Evolutionary conservation across 2,113 vertebrate genomes (phyloP).

Genomic region (Uropsilus gracilis): DNA sequence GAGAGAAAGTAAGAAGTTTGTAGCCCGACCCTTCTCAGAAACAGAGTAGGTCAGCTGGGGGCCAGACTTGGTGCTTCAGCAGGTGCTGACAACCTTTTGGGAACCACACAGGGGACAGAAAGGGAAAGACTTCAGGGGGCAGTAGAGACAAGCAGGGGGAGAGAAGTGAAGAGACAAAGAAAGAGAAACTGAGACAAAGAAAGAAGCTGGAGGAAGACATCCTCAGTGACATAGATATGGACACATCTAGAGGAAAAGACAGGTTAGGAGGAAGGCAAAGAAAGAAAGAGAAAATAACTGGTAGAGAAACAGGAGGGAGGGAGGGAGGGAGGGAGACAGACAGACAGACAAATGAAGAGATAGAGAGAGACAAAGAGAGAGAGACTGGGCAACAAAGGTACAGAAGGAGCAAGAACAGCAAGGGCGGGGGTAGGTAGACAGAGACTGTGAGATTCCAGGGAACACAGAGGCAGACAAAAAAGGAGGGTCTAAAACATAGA

Average conservation of each 20-base stretch:
- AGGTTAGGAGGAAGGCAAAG: background rate
- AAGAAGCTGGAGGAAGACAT: background rate
- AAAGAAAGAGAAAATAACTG: background rate
- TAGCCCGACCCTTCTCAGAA: background rate
- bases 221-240: background rate
- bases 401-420: too few relatives aligned
- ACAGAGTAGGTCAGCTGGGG: background rate
- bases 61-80: background rate
- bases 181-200: background rate
- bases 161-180: background rate
- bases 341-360: too few relatives aligned
- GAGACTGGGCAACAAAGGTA: background rate
- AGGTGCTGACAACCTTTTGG: slow-evolving; percentile 2
- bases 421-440: background rate
- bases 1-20: background rate
- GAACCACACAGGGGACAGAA: background rate
- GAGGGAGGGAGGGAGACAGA: too few relatives aligned
- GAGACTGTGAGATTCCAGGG: background rate
- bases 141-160: background rate
- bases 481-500: background rate
- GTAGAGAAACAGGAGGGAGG: background rate
- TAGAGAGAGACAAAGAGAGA: too few relatives aligned
- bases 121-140: background rate
- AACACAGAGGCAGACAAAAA: background rate
- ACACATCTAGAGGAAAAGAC: background rate